Conservation (phyloP, 1,140 invertebrate species). For the Carcinoscorpius rotundicauda region DNA sequence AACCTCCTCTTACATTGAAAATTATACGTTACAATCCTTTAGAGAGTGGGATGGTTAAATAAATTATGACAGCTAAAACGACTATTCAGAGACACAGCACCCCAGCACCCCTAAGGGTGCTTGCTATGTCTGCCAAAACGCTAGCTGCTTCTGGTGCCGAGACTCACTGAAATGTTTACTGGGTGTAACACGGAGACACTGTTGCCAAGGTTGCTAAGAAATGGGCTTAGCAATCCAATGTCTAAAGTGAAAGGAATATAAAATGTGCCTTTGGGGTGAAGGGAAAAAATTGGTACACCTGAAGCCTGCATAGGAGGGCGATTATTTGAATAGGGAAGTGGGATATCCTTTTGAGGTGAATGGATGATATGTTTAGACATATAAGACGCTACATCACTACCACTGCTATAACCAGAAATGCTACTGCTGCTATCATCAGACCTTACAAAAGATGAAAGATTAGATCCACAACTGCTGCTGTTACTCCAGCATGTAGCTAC, state of each 20-base stretch:
- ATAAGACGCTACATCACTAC: slow-evolving; percentile 3
- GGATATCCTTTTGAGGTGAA: too few relatives aligned
- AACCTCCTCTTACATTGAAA: too few relatives aligned
- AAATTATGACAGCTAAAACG: too few relatives aligned
- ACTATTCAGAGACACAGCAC: too few relatives aligned
- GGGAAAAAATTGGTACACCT: slow-evolving; percentile 58
- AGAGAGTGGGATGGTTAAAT: too few relatives aligned
- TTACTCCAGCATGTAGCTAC: neutral
- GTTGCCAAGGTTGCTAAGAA: slow-evolving; percentile 40
- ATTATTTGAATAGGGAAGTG: too few relatives aligned
- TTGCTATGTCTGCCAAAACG: too few relatives aligned
- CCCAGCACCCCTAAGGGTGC: too few relatives aligned
- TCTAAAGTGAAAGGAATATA: slow-evolving; percentile 85
- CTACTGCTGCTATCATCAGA: slow-evolving; percentile 10
- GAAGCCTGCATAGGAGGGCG: slow-evolving; percentile 22
- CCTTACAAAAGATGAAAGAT: slow-evolving; percentile 9
- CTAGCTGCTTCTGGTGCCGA: slow-evolving; percentile 28
- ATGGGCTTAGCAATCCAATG: slow-evolving; percentile 55
- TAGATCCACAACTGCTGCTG: slow-evolving; percentile 17
- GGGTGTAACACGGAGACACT: slow-evolving; percentile 61
- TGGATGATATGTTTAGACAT: too few relatives aligned
- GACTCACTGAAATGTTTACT: slow-evolving; percentile 80
- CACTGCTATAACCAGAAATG: slow-evolving; percentile 21
- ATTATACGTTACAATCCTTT: too few relatives aligned
- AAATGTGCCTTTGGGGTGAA: slow-evolving; percentile 73